phyloP scores from a whole-genome alignment of 2,797 vertebrate species.

The Aldrovandia affinis region DNA sequence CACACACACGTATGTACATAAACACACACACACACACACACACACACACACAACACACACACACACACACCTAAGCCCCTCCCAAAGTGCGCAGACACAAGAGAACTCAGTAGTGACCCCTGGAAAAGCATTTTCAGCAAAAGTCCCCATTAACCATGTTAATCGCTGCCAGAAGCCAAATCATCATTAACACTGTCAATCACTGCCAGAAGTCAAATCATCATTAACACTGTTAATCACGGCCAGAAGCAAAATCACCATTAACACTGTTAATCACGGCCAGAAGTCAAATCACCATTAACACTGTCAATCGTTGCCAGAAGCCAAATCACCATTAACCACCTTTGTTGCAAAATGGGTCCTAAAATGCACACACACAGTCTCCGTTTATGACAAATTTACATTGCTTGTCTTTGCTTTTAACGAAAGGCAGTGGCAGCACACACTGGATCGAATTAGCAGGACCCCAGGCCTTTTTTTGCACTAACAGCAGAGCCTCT shows the following conservation, averaged over 20 bases:
- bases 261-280: background rate
- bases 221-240: background rate
- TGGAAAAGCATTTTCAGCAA: conserved; percentile 25
- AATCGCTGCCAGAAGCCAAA: no score
- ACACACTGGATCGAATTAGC: background rate
- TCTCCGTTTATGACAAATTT: background rate
- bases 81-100: background rate
- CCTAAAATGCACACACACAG: background rate
- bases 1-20: background rate
- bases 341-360: no score
- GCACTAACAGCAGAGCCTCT: background rate
- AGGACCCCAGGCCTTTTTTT: background rate
- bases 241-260: background rate
- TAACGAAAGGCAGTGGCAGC: background rate
- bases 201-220: no score
- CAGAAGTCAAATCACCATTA: background rate
- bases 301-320: conserved; percentile 1
- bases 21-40: background rate
- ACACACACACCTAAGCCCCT: background rate
- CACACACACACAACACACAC: background rate
- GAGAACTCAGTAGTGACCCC: conserved; percentile 31
- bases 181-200: no score
- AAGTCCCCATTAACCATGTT: background rate
- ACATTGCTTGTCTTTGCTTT: conserved; percentile 17
- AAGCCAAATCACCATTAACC: background rate